These are phyloP conservation scores for Tenthredo notha DNA, from an alignment of 2,888 invertebrate genomes.

Conservation along the genomic window DNA sequence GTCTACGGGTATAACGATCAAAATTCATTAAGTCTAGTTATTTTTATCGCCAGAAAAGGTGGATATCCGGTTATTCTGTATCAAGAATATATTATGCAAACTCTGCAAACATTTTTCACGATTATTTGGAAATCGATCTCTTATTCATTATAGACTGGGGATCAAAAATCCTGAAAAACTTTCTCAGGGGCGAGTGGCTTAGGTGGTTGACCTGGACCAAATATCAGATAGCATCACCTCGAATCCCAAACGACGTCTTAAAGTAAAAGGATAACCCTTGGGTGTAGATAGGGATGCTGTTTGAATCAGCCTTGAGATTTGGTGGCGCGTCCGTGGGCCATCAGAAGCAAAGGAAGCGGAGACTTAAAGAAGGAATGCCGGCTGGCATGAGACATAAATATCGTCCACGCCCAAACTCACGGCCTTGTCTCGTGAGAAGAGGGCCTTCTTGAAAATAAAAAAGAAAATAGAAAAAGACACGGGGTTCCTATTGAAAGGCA, in stretches of 20 bases:
- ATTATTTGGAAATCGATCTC: background rate
- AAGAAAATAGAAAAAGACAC: constrained; percentile 32
- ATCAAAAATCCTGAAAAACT: background rate
- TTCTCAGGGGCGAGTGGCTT: background rate
- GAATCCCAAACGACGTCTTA: constrained; percentile 26
- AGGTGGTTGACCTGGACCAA: constrained; percentile 33
- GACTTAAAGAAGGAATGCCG: constrained; percentile 53
- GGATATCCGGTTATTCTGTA: background rate
- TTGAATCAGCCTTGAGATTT: background rate
- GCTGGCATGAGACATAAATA: constrained; percentile 66
- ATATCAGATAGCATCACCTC: constrained; percentile 36
- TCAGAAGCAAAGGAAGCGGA: constrained; percentile 34
- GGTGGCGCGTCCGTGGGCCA: constrained; percentile 36
- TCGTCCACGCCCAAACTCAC: constrained; percentile 66
- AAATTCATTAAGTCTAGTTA: constrained; percentile 25
- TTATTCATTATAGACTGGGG: background rate
- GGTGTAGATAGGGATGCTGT: constrained; percentile 30
- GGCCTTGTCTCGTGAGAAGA: constrained; percentile 58
- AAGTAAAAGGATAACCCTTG: constrained; percentile 48
- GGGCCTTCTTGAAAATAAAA: constrained; percentile 29
- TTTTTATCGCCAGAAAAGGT: background rate
- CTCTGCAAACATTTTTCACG: background rate
- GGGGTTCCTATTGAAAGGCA: constrained; percentile 65
- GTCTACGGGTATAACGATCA: constrained; percentile 22
- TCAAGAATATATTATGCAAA: background rate